Conservation (phyloP, 2,797 vertebrate species). For the Microhierax caerulescens region DNA sequence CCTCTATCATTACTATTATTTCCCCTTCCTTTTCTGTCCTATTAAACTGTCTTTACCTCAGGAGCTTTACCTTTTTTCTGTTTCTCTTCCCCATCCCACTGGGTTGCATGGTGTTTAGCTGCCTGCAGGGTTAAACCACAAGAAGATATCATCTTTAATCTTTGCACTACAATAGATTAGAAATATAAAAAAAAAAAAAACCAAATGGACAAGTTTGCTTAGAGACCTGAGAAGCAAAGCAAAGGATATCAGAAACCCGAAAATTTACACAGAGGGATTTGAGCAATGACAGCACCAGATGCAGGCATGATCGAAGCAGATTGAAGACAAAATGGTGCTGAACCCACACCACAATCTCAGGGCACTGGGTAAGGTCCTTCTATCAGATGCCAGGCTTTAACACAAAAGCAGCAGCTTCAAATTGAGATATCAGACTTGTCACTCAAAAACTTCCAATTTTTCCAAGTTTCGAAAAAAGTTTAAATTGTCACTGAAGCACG, state of each 20-base stretch:
- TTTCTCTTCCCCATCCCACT: too few species aligned
- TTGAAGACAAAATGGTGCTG: not conserved
- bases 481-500: not conserved
- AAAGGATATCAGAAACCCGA: not conserved
- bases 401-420: not conserved
- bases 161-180: not conserved
- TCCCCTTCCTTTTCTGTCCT: not conserved
- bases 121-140: not conserved
- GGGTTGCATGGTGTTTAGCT: not conserved
- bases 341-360: not conserved
- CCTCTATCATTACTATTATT: not conserved
- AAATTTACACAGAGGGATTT: not conserved
- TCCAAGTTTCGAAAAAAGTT: not conserved
- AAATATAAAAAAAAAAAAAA: not conserved
- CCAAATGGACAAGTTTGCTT: not conserved
- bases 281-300: not conserved
- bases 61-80: not conserved
- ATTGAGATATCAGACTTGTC: not conserved
- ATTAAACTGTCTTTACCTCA: not conserved
- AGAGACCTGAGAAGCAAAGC: not conserved
- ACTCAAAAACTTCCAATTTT: not conserved
- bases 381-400: not conserved
- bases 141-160: not conserved
- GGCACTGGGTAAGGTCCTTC: not conserved
- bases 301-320: not conserved